Conservation (phyloP, 1,140 invertebrate species). For the Hermetia illucens region DNA sequence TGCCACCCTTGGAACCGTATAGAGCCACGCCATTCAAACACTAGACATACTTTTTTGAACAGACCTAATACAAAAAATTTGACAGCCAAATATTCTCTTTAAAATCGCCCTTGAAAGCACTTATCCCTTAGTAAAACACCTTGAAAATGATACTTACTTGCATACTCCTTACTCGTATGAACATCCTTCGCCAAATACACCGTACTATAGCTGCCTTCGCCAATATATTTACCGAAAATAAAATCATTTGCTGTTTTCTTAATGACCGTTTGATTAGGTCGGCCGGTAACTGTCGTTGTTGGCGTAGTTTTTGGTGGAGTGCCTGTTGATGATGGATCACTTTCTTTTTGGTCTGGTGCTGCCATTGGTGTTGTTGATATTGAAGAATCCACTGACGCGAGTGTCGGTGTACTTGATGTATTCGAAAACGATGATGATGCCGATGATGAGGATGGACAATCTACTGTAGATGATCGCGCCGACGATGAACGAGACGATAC, state of each 20-base stretch:
- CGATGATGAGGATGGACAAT: too few relatives aligned
- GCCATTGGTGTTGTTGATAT: slow-evolving; percentile 4
- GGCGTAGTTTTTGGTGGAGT: slow-evolving; percentile 8
- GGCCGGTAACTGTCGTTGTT: slow-evolving; percentile 5
- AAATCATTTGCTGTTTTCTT: slow-evolving; percentile 76
- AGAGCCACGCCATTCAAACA: too few relatives aligned
- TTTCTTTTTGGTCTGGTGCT: not conserved
- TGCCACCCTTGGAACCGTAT: too few relatives aligned
- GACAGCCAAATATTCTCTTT: too few relatives aligned
- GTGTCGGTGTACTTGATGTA: slow-evolving; percentile 12
- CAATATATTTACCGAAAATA: slow-evolving; percentile 89
- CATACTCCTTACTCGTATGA: slow-evolving; percentile 76
- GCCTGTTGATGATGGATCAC: slow-evolving; percentile 16
- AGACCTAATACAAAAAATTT: too few relatives aligned
- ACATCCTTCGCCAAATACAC: slow-evolving; percentile 91
- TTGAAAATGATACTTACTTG: slow-evolving; percentile 66
- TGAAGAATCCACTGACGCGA: not conserved
- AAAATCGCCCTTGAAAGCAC: too few relatives aligned
- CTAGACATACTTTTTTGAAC: too few relatives aligned
- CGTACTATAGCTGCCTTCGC: slow-evolving; percentile 92
- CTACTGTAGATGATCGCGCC: too few relatives aligned
- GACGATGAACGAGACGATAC: too few relatives aligned
- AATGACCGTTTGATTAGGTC: slow-evolving; percentile 32
- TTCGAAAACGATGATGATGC: slow-evolving; percentile 2
- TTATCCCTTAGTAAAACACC: too few relatives aligned